These are phyloP conservation scores for Siphamia tubifer DNA, from an alignment of 2,113 vertebrate genomes.

Conservation along the genomic window DNA sequence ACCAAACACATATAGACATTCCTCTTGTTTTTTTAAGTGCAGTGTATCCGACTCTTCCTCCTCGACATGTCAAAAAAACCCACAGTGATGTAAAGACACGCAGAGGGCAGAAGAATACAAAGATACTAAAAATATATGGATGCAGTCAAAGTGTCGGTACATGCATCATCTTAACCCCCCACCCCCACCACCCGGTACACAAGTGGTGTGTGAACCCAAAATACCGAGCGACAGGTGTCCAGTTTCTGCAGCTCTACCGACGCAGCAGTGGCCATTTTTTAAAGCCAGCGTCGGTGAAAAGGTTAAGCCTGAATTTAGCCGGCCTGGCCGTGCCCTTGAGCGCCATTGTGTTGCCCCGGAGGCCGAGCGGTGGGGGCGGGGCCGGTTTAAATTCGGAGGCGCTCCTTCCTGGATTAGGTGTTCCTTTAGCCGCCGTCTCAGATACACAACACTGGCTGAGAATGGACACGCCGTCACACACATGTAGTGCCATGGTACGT, in stretches of 20 bases:
- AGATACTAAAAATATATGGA: slow-evolving; percentile 54
- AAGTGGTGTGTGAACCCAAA: slow-evolving; percentile 51
- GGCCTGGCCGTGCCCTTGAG: slow-evolving; percentile 44
- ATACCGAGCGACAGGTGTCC: slow-evolving; percentile 55
- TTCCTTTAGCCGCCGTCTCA: slow-evolving; percentile 37
- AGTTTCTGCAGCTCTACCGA: slow-evolving; percentile 37
- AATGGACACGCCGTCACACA: not conserved
- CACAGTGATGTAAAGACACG: no score
- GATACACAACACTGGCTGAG: slow-evolving; percentile 27
- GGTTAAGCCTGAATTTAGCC: slow-evolving; percentile 69
- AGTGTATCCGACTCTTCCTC: no score
- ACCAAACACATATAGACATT: no score
- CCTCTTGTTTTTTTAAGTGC: no score
- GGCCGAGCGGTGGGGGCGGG: not conserved
- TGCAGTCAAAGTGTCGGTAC: no score
- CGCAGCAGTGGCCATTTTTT: slow-evolving; percentile 35
- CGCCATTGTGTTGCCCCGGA: slow-evolving; percentile 47
- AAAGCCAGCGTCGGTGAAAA: slow-evolving; percentile 59
- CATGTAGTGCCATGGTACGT: no score
- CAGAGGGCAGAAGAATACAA: slow-evolving; percentile 50
- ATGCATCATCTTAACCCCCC: not conserved
- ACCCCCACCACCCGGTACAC: not conserved
- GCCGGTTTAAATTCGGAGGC: slow-evolving; percentile 42
- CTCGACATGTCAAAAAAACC: no score
- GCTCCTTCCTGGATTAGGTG: slow-evolving; percentile 59